Evolutionary conservation across 1,140 invertebrate genomes (phyloP), one percentile per base, ranked within the genome.

Genomic region (Hyles vespertilio): DNA sequence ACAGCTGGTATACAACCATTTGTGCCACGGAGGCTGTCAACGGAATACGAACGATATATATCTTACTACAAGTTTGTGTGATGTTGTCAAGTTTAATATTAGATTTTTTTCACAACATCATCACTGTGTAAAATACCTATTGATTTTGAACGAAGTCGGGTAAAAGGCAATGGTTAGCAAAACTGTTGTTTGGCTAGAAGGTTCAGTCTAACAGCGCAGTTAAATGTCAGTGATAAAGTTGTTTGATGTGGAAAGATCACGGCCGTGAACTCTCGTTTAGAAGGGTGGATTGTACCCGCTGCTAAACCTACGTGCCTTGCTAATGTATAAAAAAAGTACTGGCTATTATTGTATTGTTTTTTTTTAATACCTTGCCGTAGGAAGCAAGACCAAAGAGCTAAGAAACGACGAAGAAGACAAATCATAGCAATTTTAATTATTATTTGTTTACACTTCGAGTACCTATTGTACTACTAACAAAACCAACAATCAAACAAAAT

Each of bases 261-360:
- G 64, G 54, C 67, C 67, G 47, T 70, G 67, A 70, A 66, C 67
- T 61, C 67, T 44, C 44, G 53, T 63, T 69, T 66, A 66, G 63
- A 70, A 70, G 61, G 67, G 66, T 46, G 11, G 32, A 32, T 51
- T 9, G 50, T 32, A 22, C 22, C 22, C 22, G 22, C 22, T 22
- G 22, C 22, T 22, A 22, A 22, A 22, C 22, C 22, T 22, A 22
- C 22, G 22, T 22, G 22, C 22, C 22, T 22, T 22, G 22, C 22
- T 22, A 22, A 22, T 22, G 22, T 22, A 22, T 22, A 22, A 22
- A 22, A 22, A 22, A 22, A 1, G 22, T 22, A 22, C 22, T 22
- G 22, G 22, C 22, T 22, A 22, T 22, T 22, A 22, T 22, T 22
- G 22, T 22, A 22, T 22, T 22, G 22, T 22, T 22, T 22, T 22